These are phyloP conservation scores for Drosophila demipolita DNA, from an alignment of 2,888 invertebrate genomes.

Conservation along the genomic window DNA sequence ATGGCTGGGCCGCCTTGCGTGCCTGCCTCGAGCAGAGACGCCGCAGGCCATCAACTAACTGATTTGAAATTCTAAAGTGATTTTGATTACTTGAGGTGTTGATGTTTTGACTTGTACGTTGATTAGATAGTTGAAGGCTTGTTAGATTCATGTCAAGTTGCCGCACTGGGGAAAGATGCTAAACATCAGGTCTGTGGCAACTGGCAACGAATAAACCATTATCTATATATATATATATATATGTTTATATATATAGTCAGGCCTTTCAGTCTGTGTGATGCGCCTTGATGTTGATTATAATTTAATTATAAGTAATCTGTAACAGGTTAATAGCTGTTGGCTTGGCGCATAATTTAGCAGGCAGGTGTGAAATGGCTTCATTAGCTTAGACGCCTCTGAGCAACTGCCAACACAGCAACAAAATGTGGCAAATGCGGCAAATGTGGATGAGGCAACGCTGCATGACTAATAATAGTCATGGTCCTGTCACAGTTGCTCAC, in stretches of 20 bases:
- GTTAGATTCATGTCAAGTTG: conserved; percentile 74
- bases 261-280: conserved; percentile 41
- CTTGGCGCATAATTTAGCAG: conserved; percentile 62
- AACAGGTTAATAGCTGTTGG: conserved; percentile 69
- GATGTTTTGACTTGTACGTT: conserved; percentile 80
- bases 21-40: conserved; percentile 28
- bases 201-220: conserved; percentile 22
- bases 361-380: conserved; percentile 79
- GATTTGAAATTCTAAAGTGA: conserved; percentile 80
- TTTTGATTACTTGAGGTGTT: conserved; percentile 80
- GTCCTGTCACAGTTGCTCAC: conserved; percentile 51
- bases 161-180: conserved; percentile 14
- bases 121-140: conserved; percentile 78
- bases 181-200: background rate
- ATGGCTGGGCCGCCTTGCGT: conserved; percentile 48
- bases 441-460: conserved; percentile 45
- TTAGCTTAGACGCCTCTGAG: conserved; percentile 61
- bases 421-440: conserved; percentile 33
- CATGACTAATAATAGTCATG: conserved; percentile 70
- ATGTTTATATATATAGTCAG: background rate
- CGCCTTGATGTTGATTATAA: conserved; percentile 71
- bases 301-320: conserved; percentile 78
- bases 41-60: conserved; percentile 68
- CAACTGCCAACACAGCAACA: conserved; percentile 5
- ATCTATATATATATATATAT: background rate